Percentiles rank a stretch among this genome's conserved stretches.
These are phyloP conservation scores for Limonius californicus DNA, from an alignment of 1,140 invertebrate genomes.

Conservation along the genomic window DNA sequence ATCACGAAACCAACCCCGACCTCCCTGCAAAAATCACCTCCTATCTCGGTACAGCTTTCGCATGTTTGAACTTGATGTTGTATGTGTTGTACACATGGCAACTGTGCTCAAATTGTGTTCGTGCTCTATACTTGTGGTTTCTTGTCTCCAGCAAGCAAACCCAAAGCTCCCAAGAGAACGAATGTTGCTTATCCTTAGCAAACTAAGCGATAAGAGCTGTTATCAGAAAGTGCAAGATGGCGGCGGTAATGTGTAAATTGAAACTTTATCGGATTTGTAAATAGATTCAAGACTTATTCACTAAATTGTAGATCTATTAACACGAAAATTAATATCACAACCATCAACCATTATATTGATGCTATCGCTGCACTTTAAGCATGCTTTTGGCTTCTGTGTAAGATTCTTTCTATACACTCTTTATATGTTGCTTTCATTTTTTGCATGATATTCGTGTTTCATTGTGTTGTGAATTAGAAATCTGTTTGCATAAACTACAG, in stretches of 20 bases:
- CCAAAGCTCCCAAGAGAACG: background rate
- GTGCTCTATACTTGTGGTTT: background rate
- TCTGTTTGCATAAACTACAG: too few relatives aligned
- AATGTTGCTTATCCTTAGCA: background rate
- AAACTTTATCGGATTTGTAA: constrained; percentile 11
- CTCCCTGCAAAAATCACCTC: constrained; percentile 6
- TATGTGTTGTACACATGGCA: background rate
- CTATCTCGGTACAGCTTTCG: constrained; percentile 10
- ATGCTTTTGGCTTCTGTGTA: too few relatives aligned
- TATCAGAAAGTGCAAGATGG: constrained; percentile 31
- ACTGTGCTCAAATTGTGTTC: background rate
- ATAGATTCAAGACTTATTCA: background rate
- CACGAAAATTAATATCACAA: background rate
- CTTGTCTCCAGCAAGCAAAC: background rate
- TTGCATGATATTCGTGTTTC: too few relatives aligned
- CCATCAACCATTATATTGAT: background rate
- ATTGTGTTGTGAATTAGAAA: too few relatives aligned
- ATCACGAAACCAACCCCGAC: constrained; percentile 58
- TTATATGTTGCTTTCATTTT: too few relatives aligned
- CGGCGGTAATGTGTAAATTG: constrained; percentile 24
- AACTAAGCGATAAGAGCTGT: background rate
- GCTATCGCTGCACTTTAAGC: background rate
- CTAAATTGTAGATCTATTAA: background rate
- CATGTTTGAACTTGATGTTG: background rate
- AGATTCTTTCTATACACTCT: too few relatives aligned